Evolutionary conservation across 2,113 vertebrate genomes (phyloP).

Genomic region (Menura novaehollandiae): DNA sequence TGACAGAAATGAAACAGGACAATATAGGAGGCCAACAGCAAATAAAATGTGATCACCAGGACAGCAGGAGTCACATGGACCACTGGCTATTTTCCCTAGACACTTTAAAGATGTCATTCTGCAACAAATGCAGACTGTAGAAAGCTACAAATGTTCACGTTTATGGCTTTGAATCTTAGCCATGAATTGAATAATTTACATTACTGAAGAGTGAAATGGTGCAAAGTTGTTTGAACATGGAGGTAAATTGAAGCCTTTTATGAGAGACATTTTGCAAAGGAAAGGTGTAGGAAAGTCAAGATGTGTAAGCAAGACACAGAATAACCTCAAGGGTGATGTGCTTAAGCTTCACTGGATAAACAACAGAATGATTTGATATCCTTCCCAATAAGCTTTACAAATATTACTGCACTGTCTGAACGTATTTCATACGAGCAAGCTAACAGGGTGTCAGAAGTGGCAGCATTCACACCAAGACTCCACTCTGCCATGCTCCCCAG

Average conservation of each 20-base stretch:
- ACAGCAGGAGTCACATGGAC: neutral
- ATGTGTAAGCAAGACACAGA: neutral
- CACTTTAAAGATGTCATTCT: neutral
- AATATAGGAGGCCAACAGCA: neutral
- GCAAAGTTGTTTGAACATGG: neutral
- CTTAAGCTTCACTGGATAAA: constrained; percentile 32
- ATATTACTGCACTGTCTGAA: neutral
- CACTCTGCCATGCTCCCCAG: neutral
- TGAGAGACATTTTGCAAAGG: neutral
- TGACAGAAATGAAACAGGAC: neutral
- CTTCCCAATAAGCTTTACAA: constrained; percentile 24
- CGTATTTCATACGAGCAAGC: neutral
- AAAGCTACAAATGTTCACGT: neutral
- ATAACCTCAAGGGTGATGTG: neutral
- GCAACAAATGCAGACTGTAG: neutral
- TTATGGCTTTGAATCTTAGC: neutral
- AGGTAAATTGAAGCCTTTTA: neutral
- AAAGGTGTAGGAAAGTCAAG: neutral
- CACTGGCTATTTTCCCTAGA: neutral
- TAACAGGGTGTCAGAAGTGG: constrained; percentile 1
- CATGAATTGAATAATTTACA: neutral
- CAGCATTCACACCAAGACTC: neutral
- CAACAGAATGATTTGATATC: constrained; percentile 8
- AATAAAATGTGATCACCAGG: neutral
- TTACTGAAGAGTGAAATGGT: neutral